Base-by-base conservation (phyloP, 2,113 vertebrate species). In the Petrocephalus zakoni region DNA sequence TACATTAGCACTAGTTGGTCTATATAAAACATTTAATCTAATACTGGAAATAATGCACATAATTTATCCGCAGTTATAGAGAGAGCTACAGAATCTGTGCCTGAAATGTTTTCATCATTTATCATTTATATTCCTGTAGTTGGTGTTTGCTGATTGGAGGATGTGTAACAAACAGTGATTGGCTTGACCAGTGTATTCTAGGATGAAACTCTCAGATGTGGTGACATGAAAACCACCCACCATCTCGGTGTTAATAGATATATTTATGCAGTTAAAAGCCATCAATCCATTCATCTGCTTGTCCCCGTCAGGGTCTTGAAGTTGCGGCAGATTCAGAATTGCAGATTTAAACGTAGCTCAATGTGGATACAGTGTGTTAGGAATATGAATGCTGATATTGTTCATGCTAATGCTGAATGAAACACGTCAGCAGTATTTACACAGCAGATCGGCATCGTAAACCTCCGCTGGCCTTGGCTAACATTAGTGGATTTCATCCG, bases 401-500 rank as follows among this genome's bases (percentile, higher is more conserved):
- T n/a, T n/a, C 10, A 5, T 11, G 9, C 11, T 49, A 22, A 84
- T 84, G 22, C 82, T 49, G 42, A 51, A 51, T 37, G 29, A 37
- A 75, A 75, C 5, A 34, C n/a, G 13, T 17, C 34, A 17, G 68
- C 29, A 17, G 11, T 78, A 42, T 78, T 5, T 25, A 21, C 46
- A 25, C 17, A 4, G 17, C 17, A 78, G 46, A 25, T n/a, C 2
- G 21, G 21, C 22, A 1, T 22, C 1, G 81, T 47, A 21, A 55
- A 21, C 52, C 52, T 56, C 25, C 9, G 15, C 11, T 51, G 25
- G 49, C 25, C 84, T 55, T 52, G 2, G 15, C 49, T 85, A 19
- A 55, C 2, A n/a, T 52, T 6, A 85, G 17, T 7, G 13, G 52
- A 86, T 89, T 90, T 68, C 90, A 88, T 90, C 87, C 87, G 88